Evolutionary conservation across 1,140 invertebrate genomes (phyloP), one percentile per base, ranked within the genome.

Genomic region (Odontomachus brunneus): DNA sequence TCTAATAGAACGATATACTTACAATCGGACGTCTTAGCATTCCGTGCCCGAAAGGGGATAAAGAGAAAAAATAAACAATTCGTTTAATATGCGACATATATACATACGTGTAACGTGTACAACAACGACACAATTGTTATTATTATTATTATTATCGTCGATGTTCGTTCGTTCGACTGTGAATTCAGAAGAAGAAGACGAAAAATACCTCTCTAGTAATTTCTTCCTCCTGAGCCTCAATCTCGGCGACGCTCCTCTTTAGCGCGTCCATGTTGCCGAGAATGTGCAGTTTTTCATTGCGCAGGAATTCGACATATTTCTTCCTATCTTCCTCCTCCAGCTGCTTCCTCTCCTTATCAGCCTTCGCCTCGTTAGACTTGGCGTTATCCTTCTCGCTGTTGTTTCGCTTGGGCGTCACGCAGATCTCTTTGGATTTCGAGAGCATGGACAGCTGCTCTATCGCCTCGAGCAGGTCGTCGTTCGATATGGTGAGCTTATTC

Each of bases 151-250:
- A 17, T 4, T 67, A 15, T 63, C 12, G 19, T 44, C 19, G 14
- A 3, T 33, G 17, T 51, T 65, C 14, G 38, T 44, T 44, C 3
- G 38, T 44, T 44, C 38, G 9, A 44, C 2, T 33, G 53, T 66
- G 12, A 24, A 73, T 14, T 12, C 57, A n/a, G 3, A 19, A 22
- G 2, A 51, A 0, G 17, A 17, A 5, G 14, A 75, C 44, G 26
- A 4, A 80, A 63, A 26, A 5, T 63, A 98, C 97, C 95, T 97
- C 97, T 95, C 97, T 95, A 48, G 97, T 95, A 24, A 97, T 96
- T 93, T 98, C 97, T 91, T 97, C 97, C 90, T 98, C 97, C 90
- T 97, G 97, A 24, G 95, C 95, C 89, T 98, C 96, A 66, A 98
- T 96, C 88, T 98, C 97, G 1, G 96, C 95, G 83, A 98, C 96